Percentiles rank a stretch among this genome's conserved stretches.
These are phyloP conservation scores for Acipenser oxyrinchus DNA, from an alignment of 2,797 vertebrate species.

Conservation along the genomic window DNA sequence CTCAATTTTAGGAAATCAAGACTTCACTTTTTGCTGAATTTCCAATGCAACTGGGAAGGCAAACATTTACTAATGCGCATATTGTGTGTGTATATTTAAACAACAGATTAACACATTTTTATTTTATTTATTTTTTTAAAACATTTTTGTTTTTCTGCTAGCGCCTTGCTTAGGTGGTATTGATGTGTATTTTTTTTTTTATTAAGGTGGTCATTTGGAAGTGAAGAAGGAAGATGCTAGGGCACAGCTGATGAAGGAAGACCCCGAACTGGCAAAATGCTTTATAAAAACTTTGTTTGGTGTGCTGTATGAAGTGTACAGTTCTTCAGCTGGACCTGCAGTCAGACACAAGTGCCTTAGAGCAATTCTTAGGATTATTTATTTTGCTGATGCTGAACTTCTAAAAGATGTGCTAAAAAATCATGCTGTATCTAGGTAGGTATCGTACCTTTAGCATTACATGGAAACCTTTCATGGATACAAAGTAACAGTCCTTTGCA, in stretches of 20 bases:
- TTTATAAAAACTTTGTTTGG: slow-evolving; percentile 98
- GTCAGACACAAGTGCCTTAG: slow-evolving; percentile 99
- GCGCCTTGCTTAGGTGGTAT: no score
- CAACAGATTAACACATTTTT: no score
- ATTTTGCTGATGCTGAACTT: slow-evolving; percentile 97
- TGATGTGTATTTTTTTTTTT: not conserved
- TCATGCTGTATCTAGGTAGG: slow-evolving; percentile 95
- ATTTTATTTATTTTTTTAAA: no score
- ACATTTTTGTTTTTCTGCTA: no score
- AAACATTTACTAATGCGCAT: no score
- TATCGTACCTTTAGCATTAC: not conserved
- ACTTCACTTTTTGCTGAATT: no score
- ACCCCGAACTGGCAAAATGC: slow-evolving; percentile 95
- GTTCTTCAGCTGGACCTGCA: slow-evolving; percentile 95
- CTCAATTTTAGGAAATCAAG: no score
- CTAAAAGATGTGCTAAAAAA: slow-evolving; percentile 97
- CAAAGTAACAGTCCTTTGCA: no score
- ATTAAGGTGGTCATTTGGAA: slow-evolving; percentile 83
- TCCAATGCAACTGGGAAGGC: no score
- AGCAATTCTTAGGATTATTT: slow-evolving; percentile 99
- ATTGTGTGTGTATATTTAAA: no score
- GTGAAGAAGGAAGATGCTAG: slow-evolving; percentile 92
- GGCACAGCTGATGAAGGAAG: slow-evolving; percentile 96
- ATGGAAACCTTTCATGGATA: not conserved
- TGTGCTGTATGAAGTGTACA: slow-evolving; percentile 98